Base-by-base conservation (phyloP, 2,888 invertebrate genomes). In the Eustalomyia histrio region DNA sequence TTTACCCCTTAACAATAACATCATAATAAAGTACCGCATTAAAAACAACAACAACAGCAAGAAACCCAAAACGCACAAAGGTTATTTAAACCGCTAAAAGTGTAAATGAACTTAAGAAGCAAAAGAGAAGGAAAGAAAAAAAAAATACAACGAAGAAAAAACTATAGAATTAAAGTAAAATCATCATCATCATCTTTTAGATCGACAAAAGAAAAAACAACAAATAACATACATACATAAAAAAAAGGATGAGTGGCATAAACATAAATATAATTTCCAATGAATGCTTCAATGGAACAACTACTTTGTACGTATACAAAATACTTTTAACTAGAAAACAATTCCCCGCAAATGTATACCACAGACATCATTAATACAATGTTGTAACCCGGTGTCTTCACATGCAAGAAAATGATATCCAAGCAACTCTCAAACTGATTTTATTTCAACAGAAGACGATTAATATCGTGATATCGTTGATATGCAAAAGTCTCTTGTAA, bases 41-140 rank as follows among this genome's bases (percentile, higher is more conserved):
- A 16, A 16, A n/a, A 21, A 6, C 39, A 39, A 39, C 39, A 39
- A 39, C 43, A 60, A 61, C 29, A 61, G 16, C 57, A 50, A 63
- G 47, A 39, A 76, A 52, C 9, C 12, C 18, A 50, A 76, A 18
- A 53, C 18, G 47, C 35, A 69, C 69, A 69, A 67, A 67, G 67
- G 24, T 24, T 24, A 55, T 17, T 67, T 67, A 47, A 68, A 74
- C 47, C 7, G 21, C 21, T 61, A 12, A 67, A 68, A 75, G 68
- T 75, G 61, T 69, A 76, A 76, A 76, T 63, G 68, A 76, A 76
- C 68, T 76, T 76, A 64, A 64, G 61, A 43, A 63, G 58, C 53
- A 29, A 10, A 61, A 8, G 24, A 35, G 14, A 33, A n/a, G n/a
- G 43, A 64, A 39, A 47, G 29, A 16, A 53, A 39, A 61, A 61